Evolutionary conservation across 2,888 invertebrate species (phyloP), one percentile per base, ranked within the genome.

Genomic region (Autographa pulchrina): DNA sequence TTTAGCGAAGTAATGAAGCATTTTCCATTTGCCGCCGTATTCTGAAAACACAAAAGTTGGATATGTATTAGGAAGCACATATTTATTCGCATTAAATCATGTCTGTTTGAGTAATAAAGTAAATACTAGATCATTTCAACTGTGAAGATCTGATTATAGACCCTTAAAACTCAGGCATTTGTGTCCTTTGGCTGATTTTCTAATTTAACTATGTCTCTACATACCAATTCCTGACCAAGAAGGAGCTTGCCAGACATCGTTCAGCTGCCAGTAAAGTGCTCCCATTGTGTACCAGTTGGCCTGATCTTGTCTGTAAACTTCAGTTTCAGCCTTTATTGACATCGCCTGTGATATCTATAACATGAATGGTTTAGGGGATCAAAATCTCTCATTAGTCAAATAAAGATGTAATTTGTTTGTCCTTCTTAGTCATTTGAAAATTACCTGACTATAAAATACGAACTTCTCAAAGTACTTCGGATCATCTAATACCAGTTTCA

Each of bases 171-270:
- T 25, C 25, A 25, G 25, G 25, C 2, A 3, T 25, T 25, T 25
- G 25, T 25, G 25, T 25, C 25, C 25, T 25, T 3, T 25, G 25
- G 25, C 25, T 25, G 25, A 25, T 25, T 25, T 25, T 25, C 25
- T 2, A 25, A 25, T 2, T 25, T 25, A 11, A 38, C 11, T 35
- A 35, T 11, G 11, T 38, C 11, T 0, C 38, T 43, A 79, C 85
- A 85, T 72, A 94, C 98, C 98, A 78, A 99, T 98, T 41, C 98
- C 97, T 7, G 99, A 97, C 99, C 99, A 99, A 0, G 99, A 98
- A 0, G 99, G 99, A 0, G 98, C 99, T 85, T 98, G 98, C 99
- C 99, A 99, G 43, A 99, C 98, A 91, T 99, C 99, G 90, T 99
- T 99, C 14, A 99, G 93, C 92, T 99, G 99, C 99, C 99, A 99